These are phyloP conservation scores for Paragorgia papillata DNA, from an alignment of 92 coral and sea anemone genomes.

Conservation along the genomic window DNA sequence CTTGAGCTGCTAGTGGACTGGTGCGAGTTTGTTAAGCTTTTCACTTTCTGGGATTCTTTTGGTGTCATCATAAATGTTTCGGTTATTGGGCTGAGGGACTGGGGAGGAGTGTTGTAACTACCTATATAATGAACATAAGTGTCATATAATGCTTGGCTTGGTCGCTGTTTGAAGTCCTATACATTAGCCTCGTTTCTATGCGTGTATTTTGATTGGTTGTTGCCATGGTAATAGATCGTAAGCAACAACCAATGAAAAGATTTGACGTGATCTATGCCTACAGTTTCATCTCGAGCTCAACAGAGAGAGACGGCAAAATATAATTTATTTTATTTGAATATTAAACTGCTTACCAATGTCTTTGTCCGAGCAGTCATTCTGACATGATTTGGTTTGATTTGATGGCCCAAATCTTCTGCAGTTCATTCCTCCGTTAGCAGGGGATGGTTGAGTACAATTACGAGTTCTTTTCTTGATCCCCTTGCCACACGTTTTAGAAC, in stretches of 20 bases:
- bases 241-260: too few species aligned
- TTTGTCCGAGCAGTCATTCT: conserved; percentile 50
- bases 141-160: too few species aligned
- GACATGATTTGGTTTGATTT: conserved; percentile 73
- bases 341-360: conserved; percentile 53
- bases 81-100: background rate
- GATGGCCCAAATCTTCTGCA: conserved; percentile 79
- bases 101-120: background rate
- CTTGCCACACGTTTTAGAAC: conserved; percentile 76
- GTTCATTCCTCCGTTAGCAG: conserved; percentile 77
- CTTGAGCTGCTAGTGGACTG: background rate
- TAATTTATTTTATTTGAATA: too few species aligned
- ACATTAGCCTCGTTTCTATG: too few species aligned
- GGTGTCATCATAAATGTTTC: background rate
- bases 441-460: conserved; percentile 78
- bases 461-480: conserved; percentile 87
- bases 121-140: background rate
- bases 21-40: background rate
- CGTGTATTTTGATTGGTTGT: too few species aligned
- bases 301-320: too few species aligned
- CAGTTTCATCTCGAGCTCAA: too few species aligned
- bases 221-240: too few species aligned
- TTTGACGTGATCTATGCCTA: too few species aligned
- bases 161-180: too few species aligned
- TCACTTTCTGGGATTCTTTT: background rate